Evolutionary conservation across 1,140 invertebrate species (phyloP).

Genomic region (Drosophila novamexicana): DNA sequence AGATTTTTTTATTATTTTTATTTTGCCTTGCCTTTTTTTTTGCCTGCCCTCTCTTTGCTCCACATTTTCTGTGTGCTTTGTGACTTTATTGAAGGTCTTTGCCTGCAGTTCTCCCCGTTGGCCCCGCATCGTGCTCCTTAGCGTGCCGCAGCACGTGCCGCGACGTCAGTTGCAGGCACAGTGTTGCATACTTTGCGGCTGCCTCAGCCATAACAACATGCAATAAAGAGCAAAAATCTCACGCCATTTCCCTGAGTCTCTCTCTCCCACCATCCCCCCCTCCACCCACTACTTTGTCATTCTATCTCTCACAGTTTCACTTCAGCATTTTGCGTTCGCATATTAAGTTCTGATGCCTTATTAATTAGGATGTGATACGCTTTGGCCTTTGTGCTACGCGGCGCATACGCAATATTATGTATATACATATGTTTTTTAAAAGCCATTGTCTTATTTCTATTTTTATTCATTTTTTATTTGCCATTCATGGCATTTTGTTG

Average conservation of each 20-base stretch:
- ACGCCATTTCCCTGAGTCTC: neutral
- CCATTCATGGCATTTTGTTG: neutral
- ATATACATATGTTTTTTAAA: neutral
- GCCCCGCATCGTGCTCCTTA: too few species aligned
- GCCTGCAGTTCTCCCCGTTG: neutral
- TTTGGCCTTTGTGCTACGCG: neutral
- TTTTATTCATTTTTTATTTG: neutral
- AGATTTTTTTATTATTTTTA: neutral
- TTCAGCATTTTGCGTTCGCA: neutral
- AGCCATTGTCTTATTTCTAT: neutral
- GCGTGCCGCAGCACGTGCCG: conserved; percentile 1
- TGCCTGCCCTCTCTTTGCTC: neutral
- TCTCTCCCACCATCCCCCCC: neutral
- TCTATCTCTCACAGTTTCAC: neutral
- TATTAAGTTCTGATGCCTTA: conserved; percentile 12
- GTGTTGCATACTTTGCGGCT: conserved; percentile 32
- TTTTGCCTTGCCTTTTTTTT: neutral
- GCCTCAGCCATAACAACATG: conserved; percentile 6
- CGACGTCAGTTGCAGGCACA: neutral
- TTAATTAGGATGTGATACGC: conserved; percentile 2
- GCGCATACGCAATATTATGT: conserved; percentile 6
- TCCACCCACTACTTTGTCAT: neutral
- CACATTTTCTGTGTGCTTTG: neutral
- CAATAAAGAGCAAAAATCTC: neutral
- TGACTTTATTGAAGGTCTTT: conserved; percentile 21